phyloP scores from a whole-genome alignment of 2,888 invertebrate species.

The Caenorhabditis virilis region DNA sequence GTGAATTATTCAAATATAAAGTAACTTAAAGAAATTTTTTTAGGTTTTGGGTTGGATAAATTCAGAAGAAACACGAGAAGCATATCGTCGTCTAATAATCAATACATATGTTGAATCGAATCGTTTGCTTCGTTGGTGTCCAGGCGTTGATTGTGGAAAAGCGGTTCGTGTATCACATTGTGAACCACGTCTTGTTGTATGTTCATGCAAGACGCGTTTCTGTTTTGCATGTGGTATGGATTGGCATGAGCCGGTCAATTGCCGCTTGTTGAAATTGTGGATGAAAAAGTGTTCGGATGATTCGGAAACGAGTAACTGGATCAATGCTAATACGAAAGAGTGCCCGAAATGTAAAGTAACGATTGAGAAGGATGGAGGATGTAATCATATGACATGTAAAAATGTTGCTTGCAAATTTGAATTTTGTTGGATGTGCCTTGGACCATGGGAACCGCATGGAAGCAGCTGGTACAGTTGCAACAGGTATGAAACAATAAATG shows the following conservation, averaged over 20 bases:
- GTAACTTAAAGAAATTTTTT: not conserved
- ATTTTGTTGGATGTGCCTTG: conserved; percentile 99
- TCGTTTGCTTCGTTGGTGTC: conserved; percentile 93
- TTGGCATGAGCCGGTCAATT: conserved; percentile 98
- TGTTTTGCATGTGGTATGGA: conserved; percentile 76
- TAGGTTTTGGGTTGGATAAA: conserved; percentile 40
- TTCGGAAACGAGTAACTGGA: conserved; percentile 98
- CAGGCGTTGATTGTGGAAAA: conserved; percentile 94
- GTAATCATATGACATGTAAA: conserved; percentile 99
- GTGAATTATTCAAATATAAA: conserved; percentile 7
- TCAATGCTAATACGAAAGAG: conserved; percentile 97
- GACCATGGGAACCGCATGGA: conserved; percentile 97
- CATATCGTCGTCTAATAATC: conserved; percentile 40
- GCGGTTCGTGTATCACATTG: conserved; percentile 74
- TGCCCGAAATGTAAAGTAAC: conserved; percentile 91
- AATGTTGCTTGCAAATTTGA: conserved; percentile 96
- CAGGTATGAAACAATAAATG: conserved; percentile 72
- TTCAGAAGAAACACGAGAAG: conserved; percentile 17
- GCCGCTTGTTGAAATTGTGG: conserved; percentile 89
- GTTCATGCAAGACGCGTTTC: conserved; percentile 89
- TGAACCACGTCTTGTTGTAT: conserved; percentile 76
- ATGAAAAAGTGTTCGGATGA: conserved; percentile 99
- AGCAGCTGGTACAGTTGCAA: conserved; percentile 89
- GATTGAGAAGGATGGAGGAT: conserved; percentile 84
- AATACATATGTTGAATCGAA: conserved; percentile 78